Percentiles rank a stretch among this genome's conserved stretches.
phyloP scores from a whole-genome alignment of 2,888 invertebrate species.

The Drosophila fulvimacula region DNA sequence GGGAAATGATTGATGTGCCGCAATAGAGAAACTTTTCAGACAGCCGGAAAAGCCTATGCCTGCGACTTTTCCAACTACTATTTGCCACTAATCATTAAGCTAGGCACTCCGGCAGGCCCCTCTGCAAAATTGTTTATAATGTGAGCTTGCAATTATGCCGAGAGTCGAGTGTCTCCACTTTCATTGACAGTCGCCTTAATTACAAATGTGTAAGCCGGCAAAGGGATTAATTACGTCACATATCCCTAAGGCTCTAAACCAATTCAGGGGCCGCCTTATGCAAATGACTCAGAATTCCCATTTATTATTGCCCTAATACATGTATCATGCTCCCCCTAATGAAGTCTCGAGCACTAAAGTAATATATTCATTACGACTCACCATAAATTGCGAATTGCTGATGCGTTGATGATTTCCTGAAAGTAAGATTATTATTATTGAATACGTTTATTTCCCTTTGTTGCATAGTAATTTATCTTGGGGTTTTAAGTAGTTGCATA shows the following conservation, averaged over 20 bases:
- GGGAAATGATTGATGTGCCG: slow-evolving; percentile 68
- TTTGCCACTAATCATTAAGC: slow-evolving; percentile 7
- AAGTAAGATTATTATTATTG: not conserved
- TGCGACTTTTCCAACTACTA: slow-evolving; percentile 2
- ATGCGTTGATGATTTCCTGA: not conserved
- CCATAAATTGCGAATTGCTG: not conserved
- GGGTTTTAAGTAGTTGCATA: not conserved
- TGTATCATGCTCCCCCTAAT: not conserved
- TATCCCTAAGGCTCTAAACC: not conserved
- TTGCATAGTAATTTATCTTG: not conserved
- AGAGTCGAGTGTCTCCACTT: not conserved
- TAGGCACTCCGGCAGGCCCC: not conserved
- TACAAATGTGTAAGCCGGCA: slow-evolving; percentile 14
- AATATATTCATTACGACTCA: not conserved
- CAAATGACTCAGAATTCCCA: not conserved
- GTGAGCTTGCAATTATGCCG: not conserved
- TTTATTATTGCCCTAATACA: not conserved
- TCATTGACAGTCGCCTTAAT: slow-evolving; percentile 10
- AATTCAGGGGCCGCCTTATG: not conserved
- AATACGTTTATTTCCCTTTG: not conserved
- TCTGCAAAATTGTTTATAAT: slow-evolving; percentile 9
- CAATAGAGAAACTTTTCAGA: slow-evolving; percentile 1
- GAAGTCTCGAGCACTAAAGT: not conserved
- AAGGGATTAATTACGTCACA: slow-evolving; percentile 17
- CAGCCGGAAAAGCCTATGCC: slow-evolving; percentile 5